These are phyloP conservation scores for Pollenia griseotomentosa DNA, from an alignment of 2,888 invertebrate genomes.

Conservation along the genomic window DNA sequence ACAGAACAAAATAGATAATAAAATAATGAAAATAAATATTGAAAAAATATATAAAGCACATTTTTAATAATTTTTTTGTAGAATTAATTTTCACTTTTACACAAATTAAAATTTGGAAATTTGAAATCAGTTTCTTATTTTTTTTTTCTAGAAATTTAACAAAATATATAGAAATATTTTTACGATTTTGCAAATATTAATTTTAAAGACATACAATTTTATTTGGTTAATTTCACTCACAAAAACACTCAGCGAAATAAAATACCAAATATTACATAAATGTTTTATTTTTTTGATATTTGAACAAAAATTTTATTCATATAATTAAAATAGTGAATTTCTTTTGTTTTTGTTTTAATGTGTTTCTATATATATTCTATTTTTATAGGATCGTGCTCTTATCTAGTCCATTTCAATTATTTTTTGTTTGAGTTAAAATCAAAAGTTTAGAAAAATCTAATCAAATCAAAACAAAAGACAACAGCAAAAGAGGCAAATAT, in stretches of 20 bases:
- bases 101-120: not conserved
- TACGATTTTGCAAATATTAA: not conserved
- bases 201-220: not conserved
- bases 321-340: constrained; percentile 18
- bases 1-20: constrained; percentile 35
- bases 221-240: constrained; percentile 45
- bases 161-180: not conserved
- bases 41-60: not conserved
- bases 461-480: constrained; percentile 42
- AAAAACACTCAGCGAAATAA: constrained; percentile 24
- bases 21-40: constrained; percentile 37
- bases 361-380: constrained; percentile 51
- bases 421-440: constrained; percentile 56
- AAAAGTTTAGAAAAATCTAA: constrained; percentile 40
- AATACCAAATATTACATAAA: constrained; percentile 58
- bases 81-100: not conserved
- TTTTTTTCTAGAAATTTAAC: not conserved
- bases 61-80: not conserved
- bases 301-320: not conserved
- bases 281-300: constrained; percentile 30
- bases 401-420: constrained; percentile 61
- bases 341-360: constrained; percentile 32
- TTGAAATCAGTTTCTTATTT: no score
- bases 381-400: constrained; percentile 63
- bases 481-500: constrained; percentile 14